phyloP scores from a whole-genome alignment of 2,113 vertebrate species.

The Paracanthobrama guichenoti region DNA sequence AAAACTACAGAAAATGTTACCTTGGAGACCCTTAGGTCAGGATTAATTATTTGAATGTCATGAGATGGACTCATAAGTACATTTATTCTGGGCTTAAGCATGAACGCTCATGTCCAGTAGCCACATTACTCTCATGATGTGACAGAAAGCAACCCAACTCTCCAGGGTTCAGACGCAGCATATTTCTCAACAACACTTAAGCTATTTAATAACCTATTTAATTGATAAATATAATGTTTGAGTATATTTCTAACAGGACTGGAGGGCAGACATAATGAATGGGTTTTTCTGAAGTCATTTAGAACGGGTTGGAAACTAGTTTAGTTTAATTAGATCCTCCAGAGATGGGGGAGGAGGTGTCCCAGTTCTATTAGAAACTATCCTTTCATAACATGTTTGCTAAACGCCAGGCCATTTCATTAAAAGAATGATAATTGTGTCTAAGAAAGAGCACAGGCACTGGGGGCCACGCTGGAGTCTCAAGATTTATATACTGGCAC shows the following conservation, averaged over 20 bases:
- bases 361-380: constrained; percentile 75
- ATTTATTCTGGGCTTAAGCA: constrained; percentile 38
- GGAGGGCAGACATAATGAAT: constrained; percentile 81
- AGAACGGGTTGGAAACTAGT: constrained; percentile 82
- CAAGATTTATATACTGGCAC: constrained; percentile 16
- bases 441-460: constrained; percentile 26
- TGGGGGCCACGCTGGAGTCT: constrained; percentile 15
- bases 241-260: constrained; percentile 79
- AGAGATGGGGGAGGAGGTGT: constrained; percentile 71
- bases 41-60: constrained; percentile 12
- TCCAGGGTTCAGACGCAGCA: constrained; percentile 49
- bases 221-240: constrained; percentile 76
- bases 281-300: constrained; percentile 80
- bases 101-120: constrained; percentile 39
- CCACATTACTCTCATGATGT: constrained; percentile 26
- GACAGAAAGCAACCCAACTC: constrained; percentile 44
- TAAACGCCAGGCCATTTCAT: constrained; percentile 68
- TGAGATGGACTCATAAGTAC: constrained; percentile 4
- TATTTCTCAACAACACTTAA: constrained; percentile 61
- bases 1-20: constrained; percentile 59
- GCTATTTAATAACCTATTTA: constrained; percentile 79
- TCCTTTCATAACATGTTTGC: constrained; percentile 75
- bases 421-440: constrained; percentile 69
- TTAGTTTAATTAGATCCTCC: constrained; percentile 83
- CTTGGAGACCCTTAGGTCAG: not conserved